Evolutionary conservation across 2,113 vertebrate genomes (phyloP).

Genomic region (Halichoerus grypus): DNA sequence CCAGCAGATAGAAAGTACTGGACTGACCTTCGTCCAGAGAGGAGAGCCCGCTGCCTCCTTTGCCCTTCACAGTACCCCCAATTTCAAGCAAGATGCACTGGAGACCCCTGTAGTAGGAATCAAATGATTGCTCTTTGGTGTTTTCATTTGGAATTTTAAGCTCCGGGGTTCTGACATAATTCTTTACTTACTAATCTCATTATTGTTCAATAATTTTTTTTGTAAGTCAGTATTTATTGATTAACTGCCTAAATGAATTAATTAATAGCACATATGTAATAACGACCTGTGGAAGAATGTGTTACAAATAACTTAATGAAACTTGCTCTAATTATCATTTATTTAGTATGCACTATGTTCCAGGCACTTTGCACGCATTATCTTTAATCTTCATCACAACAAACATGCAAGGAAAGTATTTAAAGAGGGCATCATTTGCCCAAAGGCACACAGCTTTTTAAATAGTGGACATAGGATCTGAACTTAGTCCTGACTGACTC

Average conservation of each 20-base stretch:
- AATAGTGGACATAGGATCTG: not conserved
- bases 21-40: not conserved
- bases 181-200: not conserved
- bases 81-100: not conserved
- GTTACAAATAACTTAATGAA: not conserved
- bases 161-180: not conserved
- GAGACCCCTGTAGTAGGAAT: not conserved
- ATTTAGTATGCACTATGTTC: not conserved
- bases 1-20: rapidly evolving
- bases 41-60: not conserved
- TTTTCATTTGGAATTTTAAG: constrained; percentile 12
- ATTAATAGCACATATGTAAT: not conserved
- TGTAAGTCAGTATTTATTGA: not conserved
- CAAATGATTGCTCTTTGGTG: not conserved
- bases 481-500: not conserved
- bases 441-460: not conserved
- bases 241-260: not conserved
- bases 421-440: not conserved
- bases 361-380: not conserved
- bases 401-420: not conserved
- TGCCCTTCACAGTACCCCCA: not conserved
- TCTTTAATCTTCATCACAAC: not conserved
- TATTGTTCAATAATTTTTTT: not conserved
- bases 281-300: not conserved
- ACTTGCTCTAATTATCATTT: not conserved